phyloP scores from a whole-genome alignment of 2,888 invertebrate species.

The Anodontia alba region DNA sequence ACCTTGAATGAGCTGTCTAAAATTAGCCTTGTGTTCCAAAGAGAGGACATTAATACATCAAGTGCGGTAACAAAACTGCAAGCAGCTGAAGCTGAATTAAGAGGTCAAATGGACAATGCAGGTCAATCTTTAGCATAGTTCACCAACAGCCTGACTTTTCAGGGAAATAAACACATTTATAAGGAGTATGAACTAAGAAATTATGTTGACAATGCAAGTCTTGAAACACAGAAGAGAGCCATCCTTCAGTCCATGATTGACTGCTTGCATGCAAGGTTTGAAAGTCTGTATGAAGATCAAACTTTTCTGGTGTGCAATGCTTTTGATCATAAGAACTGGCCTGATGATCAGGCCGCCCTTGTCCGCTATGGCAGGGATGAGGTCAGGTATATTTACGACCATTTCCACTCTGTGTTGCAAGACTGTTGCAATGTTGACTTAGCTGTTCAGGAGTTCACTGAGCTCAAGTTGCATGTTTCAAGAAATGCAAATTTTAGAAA shows the following conservation, averaged over 20 bases:
- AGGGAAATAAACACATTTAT: neutral
- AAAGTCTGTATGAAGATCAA: conserved; percentile 22
- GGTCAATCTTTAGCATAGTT: conserved; percentile 3
- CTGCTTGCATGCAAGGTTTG: conserved; percentile 21
- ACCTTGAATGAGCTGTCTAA: conserved; percentile 32
- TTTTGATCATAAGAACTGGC: conserved; percentile 37
- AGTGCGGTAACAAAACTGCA: conserved; percentile 36
- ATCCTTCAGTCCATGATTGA: conserved; percentile 26
- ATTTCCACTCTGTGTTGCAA: neutral
- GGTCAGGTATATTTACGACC: neutral
- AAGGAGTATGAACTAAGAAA: conserved; percentile 7
- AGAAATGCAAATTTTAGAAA: conserved; percentile 24
- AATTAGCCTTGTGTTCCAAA: conserved; percentile 31
- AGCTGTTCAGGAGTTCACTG: conserved; percentile 38
- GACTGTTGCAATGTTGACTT: conserved; percentile 36
- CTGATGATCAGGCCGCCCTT: neutral
- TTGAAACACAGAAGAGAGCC: conserved; percentile 8
- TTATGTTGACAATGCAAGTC: conserved; percentile 1
- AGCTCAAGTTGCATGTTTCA: conserved; percentile 36
- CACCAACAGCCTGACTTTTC: neutral
- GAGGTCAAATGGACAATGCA: conserved; percentile 1
- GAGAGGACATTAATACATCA: conserved; percentile 35
- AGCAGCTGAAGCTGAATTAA: conserved; percentile 1
- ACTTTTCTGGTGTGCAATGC: conserved; percentile 24
- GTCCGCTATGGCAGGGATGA: neutral